phyloP scores from a whole-genome alignment of 2,113 vertebrate species.

The Brachirus orientalis region DNA sequence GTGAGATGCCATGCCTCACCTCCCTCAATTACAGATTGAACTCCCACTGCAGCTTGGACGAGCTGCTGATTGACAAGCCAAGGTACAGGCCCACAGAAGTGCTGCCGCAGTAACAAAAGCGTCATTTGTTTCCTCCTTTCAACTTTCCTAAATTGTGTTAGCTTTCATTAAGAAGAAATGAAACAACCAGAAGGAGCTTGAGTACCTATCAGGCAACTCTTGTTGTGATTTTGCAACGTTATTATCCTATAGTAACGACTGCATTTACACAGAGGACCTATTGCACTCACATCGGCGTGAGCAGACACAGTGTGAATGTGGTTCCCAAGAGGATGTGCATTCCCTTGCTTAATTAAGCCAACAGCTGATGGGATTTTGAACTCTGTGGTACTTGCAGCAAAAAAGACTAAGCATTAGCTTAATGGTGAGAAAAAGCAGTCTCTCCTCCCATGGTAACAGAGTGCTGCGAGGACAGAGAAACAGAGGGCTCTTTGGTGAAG shows the following conservation, averaged over 20 bases:
- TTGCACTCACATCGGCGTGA: conserved; percentile 1
- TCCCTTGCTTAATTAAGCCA: conserved; percentile 31
- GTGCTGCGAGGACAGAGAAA: background rate
- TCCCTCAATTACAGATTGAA: conserved; percentile 42
- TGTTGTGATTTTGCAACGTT: background rate
- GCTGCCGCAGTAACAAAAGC: too few species aligned
- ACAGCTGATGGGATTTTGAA: conserved; percentile 22
- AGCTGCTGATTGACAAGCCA: conserved; percentile 1
- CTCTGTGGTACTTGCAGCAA: background rate
- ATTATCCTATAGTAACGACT: background rate
- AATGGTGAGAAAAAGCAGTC: background rate
- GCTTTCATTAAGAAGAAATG: conserved; percentile 47
- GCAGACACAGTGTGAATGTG: background rate
- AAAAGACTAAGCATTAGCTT: conserved; percentile 20
- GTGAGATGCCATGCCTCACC: conserved; percentile 24
- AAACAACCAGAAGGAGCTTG: background rate
- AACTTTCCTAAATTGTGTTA: conserved; percentile 35
- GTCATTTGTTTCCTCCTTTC: conserved; percentile 12
- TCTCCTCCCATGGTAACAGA: background rate
- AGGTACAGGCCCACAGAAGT: background rate
- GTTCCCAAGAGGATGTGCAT: conserved; percentile 4
- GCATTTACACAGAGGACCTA: conserved; percentile 1
- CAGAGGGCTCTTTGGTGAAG: conserved; percentile 16
- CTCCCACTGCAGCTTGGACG: conserved; percentile 20
- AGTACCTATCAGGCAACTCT: conserved; percentile 18